Evolutionary conservation across 1,140 invertebrate species (phyloP).

Genomic region (Mylabris phalerata): DNA sequence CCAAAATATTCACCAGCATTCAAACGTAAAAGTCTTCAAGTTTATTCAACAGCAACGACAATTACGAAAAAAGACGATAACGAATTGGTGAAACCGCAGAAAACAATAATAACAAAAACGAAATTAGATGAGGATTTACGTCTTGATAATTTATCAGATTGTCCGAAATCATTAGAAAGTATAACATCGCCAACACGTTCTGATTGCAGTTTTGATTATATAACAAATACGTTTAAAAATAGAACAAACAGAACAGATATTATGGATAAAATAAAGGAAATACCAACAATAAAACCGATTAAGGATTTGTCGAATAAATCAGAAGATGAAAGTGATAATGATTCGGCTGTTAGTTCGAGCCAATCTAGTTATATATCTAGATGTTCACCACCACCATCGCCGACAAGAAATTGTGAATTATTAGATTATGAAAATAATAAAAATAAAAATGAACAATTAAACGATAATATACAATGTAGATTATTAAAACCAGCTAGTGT

Average conservation of each 20-base stretch:
- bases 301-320: constrained; percentile 27
- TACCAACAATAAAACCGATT: constrained; percentile 3
- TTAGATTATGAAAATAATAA: constrained; percentile 11
- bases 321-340: constrained; percentile 73
- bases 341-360: constrained; percentile 76
- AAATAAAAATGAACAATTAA: constrained; percentile 48
- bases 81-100: constrained; percentile 30
- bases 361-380: constrained; percentile 64
- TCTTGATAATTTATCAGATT: constrained; percentile 26
- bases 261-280: constrained; percentile 14
- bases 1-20: constrained; percentile 80
- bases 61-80: constrained; percentile 30
- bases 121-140: constrained; percentile 19
- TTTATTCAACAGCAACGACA: constrained; percentile 47
- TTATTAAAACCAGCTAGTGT: constrained; percentile 69
- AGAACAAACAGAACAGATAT: too few relatives aligned
- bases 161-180: constrained; percentile 54
- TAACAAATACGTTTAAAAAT: constrained; percentile 33
- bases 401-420: constrained; percentile 28
- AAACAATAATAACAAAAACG: constrained; percentile 2
- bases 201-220: constrained; percentile 48
- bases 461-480: constrained; percentile 49
- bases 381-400: constrained; percentile 56
- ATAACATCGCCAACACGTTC: constrained; percentile 52
- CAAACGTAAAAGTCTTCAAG: constrained; percentile 65